Conservation (phyloP, 2,797 vertebrate species). For the Hapalemur alaotrensis region DNA sequence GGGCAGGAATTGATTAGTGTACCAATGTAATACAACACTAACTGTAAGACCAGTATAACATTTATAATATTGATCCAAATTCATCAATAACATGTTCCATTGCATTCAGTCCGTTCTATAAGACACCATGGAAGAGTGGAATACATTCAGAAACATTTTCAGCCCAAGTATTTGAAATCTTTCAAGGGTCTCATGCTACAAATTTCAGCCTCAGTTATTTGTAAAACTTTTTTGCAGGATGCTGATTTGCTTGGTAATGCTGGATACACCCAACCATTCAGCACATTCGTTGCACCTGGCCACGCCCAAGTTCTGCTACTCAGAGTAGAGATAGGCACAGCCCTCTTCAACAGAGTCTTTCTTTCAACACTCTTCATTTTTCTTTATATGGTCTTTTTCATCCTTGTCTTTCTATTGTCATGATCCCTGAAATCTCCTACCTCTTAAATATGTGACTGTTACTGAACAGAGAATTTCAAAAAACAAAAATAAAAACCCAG, state of each 20-base stretch:
- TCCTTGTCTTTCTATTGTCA: not conserved
- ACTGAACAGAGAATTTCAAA: not conserved
- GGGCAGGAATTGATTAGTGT: not conserved
- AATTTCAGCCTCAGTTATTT: not conserved
- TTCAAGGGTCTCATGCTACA: not conserved
- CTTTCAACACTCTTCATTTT: not conserved
- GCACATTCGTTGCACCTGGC: not conserved
- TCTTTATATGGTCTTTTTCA: not conserved
- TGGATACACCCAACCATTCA: not conserved
- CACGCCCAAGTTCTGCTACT: not conserved
- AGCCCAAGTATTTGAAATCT: not conserved
- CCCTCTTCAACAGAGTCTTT: not conserved
- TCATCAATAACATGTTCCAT: conserved; percentile 7
- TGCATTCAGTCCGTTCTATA: not conserved
- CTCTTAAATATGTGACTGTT: not conserved
- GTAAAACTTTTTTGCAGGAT: not conserved
- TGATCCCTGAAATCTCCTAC: not conserved
- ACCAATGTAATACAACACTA: not conserved
- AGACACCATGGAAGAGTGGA: not conserved
- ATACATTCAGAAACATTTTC: not conserved
- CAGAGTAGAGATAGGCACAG: not conserved
- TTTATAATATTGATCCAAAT: conserved; percentile 39
- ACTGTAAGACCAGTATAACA: not conserved
- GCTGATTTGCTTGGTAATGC: not conserved
- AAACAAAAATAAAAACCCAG: not conserved